A percentile compares a stretch with the other conserved stretches of the same genome.
Evolutionary conservation across 2,888 invertebrate species (phyloP).

Genomic region (Drosophila formosana): DNA sequence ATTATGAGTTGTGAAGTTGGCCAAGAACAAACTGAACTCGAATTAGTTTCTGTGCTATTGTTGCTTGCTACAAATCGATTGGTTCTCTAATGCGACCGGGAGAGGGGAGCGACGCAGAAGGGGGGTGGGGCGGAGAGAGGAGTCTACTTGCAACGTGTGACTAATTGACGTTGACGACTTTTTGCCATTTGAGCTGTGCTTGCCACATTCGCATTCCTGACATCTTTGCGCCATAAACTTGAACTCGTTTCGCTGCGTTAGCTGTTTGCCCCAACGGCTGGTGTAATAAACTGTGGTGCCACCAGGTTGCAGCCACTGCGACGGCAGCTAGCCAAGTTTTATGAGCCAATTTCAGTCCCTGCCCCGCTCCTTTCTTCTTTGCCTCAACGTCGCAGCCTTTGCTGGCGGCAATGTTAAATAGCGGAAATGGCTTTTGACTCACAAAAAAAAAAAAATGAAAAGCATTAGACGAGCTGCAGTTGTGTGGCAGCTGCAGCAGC

Average conservation of each 20-base stretch:
- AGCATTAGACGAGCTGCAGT: conserved; percentile 11
- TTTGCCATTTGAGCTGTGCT: conserved; percentile 34
- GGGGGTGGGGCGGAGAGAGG: not conserved
- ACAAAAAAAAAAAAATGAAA: conserved; percentile 53
- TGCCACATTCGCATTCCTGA: conserved; percentile 38
- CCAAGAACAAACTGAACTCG: conserved; percentile 25
- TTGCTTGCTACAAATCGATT: conserved; percentile 48
- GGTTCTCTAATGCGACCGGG: not conserved
- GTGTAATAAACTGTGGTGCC: conserved; percentile 58
- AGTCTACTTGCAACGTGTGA: conserved; percentile 41
- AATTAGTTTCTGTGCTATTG: conserved; percentile 37
- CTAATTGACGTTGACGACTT: conserved; percentile 76
- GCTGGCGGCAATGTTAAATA: conserved; percentile 59
- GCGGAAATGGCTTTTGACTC: conserved; percentile 72
- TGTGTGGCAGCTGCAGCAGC: not conserved
- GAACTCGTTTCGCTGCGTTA: conserved; percentile 77
- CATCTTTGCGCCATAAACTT: conserved; percentile 72
- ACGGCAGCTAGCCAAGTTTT: conserved; percentile 49
- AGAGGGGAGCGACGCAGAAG: no score
- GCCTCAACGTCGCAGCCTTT: conserved; percentile 6
- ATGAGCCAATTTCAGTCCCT: conserved; percentile 35
- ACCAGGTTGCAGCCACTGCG: conserved; percentile 31
- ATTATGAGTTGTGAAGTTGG: conserved; percentile 57
- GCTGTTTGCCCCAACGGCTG: conserved; percentile 12
- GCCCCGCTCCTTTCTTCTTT: not conserved